These are phyloP conservation scores for Leptestheria dahalacensis DNA, from an alignment of 1,140 invertebrate species.

Conservation along the genomic window DNA sequence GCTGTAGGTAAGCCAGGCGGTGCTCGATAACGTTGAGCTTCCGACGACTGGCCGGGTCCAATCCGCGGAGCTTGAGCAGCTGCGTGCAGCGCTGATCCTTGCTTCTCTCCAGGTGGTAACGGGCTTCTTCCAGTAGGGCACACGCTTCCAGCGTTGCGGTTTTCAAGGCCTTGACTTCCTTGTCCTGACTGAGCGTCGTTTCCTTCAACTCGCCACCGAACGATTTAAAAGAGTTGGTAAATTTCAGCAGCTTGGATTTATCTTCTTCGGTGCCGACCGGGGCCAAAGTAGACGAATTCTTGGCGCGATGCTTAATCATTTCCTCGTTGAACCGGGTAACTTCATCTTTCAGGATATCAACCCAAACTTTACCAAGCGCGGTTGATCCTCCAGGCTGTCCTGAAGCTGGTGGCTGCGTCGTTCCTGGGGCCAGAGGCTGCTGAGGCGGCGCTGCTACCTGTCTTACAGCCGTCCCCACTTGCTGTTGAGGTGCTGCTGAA, in stretches of 20 bases:
- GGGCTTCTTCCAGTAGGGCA: constrained; percentile 43
- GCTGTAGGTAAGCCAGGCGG: background rate
- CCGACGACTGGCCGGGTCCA: constrained; percentile 11
- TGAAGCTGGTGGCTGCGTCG: background rate
- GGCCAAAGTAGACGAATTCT: background rate
- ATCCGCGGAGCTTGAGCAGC: constrained; percentile 8
- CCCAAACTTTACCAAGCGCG: background rate
- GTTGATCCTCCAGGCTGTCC: background rate
- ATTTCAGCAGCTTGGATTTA: constrained; percentile 31
- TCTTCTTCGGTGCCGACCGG: constrained; percentile 35
- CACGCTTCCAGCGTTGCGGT: constrained; percentile 41
- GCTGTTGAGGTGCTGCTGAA: background rate
- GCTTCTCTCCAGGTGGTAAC: constrained; percentile 30
- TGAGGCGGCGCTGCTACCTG: background rate
- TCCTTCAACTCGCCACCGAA: constrained; percentile 37
- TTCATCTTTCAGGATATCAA: background rate
- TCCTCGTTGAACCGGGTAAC: background rate
- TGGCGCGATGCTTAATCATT: background rate
- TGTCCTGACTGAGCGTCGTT: constrained; percentile 31
- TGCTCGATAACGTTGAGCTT: constrained; percentile 10
- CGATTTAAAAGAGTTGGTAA: constrained; percentile 27
- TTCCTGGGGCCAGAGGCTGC: constrained; percentile 8
- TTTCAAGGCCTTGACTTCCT: constrained; percentile 35
- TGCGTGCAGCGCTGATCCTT: constrained; percentile 26
- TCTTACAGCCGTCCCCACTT: background rate